phyloP scores from a whole-genome alignment of 2,797 vertebrate species.

The Hyperoplus lanceolatus region DNA sequence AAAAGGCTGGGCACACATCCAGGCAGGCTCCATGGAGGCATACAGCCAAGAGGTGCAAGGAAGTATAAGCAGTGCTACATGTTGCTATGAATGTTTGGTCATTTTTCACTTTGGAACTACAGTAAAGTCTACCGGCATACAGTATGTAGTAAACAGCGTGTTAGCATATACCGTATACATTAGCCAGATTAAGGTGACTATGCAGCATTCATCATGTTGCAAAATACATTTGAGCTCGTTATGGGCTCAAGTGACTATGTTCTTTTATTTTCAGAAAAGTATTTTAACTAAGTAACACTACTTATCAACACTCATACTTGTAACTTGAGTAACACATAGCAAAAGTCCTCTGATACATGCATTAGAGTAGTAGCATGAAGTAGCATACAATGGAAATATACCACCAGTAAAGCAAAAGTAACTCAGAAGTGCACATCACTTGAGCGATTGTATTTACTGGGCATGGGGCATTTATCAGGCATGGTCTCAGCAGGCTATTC shows the following conservation, averaged over 20 bases:
- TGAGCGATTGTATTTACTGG: too few relatives aligned
- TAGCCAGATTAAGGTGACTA: background rate
- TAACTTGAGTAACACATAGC: background rate
- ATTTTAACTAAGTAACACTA: background rate
- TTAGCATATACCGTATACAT: background rate
- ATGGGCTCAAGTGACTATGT: too few relatives aligned
- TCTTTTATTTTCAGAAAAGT: too few relatives aligned
- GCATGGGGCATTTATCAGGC: too few relatives aligned
- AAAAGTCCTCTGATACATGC: too few relatives aligned
- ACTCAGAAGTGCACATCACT: too few relatives aligned
- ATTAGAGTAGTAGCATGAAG: too few relatives aligned
- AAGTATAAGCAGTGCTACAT: background rate
- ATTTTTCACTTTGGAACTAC: background rate
- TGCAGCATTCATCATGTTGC: background rate
- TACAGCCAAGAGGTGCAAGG: background rate
- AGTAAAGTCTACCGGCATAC: background rate
- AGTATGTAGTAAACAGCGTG: background rate
- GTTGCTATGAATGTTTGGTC: background rate
- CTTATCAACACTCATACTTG: background rate
- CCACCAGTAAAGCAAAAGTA: too few relatives aligned
- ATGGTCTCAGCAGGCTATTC: too few relatives aligned
- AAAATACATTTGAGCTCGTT: background rate
- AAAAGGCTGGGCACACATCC: conserved; percentile 26
- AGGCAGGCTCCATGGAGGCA: background rate
- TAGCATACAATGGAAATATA: too few relatives aligned